Conservation (phyloP, 1,140 invertebrate genomes). For the Gryllus bimaculatus region DNA sequence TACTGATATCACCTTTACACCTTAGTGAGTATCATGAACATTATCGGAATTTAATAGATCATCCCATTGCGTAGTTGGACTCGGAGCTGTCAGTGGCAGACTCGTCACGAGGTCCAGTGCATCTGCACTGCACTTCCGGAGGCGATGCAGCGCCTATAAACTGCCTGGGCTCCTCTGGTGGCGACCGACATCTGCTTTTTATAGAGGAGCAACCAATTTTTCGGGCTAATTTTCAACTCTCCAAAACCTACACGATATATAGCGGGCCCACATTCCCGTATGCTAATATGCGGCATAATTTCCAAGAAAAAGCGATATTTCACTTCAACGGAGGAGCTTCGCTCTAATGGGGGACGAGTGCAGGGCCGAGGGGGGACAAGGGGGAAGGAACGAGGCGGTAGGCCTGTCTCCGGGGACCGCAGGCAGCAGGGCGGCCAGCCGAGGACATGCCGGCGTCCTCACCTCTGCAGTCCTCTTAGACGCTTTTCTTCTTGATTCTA, state of each 20-base stretch:
- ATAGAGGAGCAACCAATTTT: background rate
- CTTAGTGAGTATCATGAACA: too few species aligned
- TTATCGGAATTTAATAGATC: too few species aligned
- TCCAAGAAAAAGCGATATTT: background rate
- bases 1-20: too few species aligned
- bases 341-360: background rate
- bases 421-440: too few species aligned
- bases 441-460: too few species aligned
- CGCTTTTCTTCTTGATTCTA: too few species aligned
- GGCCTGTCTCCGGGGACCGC: too few species aligned
- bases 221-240: slow-evolving; percentile 4
- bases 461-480: too few species aligned
- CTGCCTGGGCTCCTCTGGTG: background rate
- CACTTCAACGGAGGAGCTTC: background rate
- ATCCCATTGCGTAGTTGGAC: too few species aligned
- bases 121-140: background rate
- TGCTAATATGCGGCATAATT: slow-evolving; percentile 1
- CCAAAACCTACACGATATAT: slow-evolving; percentile 1
- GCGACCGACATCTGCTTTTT: background rate
- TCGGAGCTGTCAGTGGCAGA: background rate
- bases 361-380: too few species aligned
- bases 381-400: too few species aligned
- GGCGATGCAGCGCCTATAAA: background rate
- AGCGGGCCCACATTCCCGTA: background rate
- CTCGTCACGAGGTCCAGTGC: background rate